A percentile compares a stretch with the other conserved stretches of the same genome.
Conservation (phyloP, 2,888 invertebrate genomes). For the Mellilla xanthometata region DNA sequence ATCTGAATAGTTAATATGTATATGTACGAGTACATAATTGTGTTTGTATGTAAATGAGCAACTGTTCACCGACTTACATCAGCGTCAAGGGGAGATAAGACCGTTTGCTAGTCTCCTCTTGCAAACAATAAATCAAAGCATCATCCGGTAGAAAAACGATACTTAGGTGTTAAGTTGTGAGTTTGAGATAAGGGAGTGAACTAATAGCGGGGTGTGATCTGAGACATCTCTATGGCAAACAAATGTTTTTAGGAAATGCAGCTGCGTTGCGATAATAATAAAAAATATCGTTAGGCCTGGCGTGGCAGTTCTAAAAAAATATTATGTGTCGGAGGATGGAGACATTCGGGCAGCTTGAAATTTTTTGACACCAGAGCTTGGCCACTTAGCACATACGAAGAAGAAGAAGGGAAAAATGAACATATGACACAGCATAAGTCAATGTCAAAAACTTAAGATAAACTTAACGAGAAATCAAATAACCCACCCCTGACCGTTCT, state of each 20-base stretch:
- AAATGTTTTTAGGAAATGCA: constrained; percentile 9
- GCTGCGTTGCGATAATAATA: not conserved
- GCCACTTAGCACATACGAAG: too few relatives aligned
- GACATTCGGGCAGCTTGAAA: too few relatives aligned
- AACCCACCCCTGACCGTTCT: too few relatives aligned
- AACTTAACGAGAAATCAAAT: too few relatives aligned
- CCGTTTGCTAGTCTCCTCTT: constrained; percentile 65
- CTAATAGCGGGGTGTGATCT: constrained; percentile 28
- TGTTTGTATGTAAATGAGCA: constrained; percentile 10
- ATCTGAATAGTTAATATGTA: too few relatives aligned
- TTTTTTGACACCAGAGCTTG: too few relatives aligned
- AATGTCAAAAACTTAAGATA: too few relatives aligned
- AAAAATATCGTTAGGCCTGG: too few relatives aligned
- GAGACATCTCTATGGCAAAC: constrained; percentile 13
- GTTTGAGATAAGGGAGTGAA: constrained; percentile 42
- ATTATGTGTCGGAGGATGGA: too few relatives aligned
- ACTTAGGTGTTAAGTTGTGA: constrained; percentile 66
- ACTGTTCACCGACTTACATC: constrained; percentile 13
- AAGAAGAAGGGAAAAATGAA: too few relatives aligned
- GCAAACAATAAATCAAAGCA: constrained; percentile 71
- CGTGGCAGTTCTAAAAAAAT: too few relatives aligned
- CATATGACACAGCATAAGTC: too few relatives aligned
- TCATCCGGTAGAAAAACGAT: constrained; percentile 68
- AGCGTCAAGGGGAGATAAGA: constrained; percentile 65
- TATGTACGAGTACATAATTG: not conserved